A percentile compares a stretch with the other conserved stretches of the same genome.
Evolutionary conservation across 2,113 vertebrate species (phyloP).

Genomic region (Lepus timidus): DNA sequence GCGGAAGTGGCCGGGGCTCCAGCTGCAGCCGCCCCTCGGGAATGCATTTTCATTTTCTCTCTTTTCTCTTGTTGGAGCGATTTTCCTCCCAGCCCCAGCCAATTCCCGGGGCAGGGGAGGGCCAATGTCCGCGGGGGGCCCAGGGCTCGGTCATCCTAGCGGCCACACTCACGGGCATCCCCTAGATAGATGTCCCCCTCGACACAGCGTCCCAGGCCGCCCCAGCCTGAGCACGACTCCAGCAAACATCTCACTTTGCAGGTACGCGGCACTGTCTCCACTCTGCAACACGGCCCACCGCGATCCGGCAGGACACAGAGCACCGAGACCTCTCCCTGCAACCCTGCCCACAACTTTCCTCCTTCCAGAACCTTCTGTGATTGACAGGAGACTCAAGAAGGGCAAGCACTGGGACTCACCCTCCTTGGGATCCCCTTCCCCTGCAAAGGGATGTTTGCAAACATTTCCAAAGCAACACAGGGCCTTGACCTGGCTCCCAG

Average conservation of each 20-base stretch:
- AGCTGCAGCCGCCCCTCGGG: background rate
- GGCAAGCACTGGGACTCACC: background rate
- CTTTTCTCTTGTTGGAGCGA: background rate
- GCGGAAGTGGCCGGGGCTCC: background rate
- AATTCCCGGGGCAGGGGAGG: background rate
- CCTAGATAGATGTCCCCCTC: background rate
- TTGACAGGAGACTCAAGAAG: background rate
- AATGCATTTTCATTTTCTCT: background rate
- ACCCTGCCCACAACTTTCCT: background rate
- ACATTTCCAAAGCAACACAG: fast-evolving
- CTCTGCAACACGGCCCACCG: too few relatives aligned
- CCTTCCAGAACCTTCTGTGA: slow-evolving; percentile 36
- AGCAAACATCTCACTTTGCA: too few relatives aligned
- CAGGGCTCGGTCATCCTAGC: background rate
- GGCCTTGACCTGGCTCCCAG: background rate
- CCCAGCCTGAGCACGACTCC: fast-evolving
- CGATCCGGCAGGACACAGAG: background rate
- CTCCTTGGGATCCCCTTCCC: fast-evolving
- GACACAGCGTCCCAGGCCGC: background rate
- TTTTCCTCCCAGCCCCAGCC: slow-evolving; percentile 49
- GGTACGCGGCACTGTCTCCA: fast-evolving
- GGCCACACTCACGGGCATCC: background rate
- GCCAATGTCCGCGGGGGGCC: background rate
- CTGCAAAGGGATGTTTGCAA: background rate
- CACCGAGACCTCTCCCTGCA: background rate